phyloP scores from a whole-genome alignment of 1,140 invertebrate species.

The Rhopalosiphum maidis region DNA sequence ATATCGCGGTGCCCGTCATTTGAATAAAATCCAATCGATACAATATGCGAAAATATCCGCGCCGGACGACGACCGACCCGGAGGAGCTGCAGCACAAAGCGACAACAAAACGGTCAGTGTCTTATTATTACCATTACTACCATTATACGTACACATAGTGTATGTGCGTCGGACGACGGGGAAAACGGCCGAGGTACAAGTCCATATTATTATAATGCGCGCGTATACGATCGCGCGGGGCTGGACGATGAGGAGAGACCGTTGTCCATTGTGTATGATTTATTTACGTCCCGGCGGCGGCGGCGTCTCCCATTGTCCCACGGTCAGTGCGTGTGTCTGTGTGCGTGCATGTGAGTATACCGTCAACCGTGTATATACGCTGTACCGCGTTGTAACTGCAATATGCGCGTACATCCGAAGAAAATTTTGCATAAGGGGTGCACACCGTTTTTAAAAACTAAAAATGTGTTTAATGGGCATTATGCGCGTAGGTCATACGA shows the following conservation, averaged over 20 bases:
- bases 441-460: conserved; percentile 30
- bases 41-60: conserved; percentile 45
- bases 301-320: conserved; percentile 37
- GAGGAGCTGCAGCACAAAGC: neutral
- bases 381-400: neutral
- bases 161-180: neutral
- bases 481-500: neutral
- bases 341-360: neutral
- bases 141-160: neutral
- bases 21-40: conserved; percentile 51
- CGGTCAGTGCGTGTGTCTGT: conserved; percentile 2
- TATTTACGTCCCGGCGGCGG: conserved; percentile 40
- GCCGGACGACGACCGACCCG: neutral
- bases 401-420: neutral
- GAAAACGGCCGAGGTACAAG: neutral
- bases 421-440: conserved; percentile 54
- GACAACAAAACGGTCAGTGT: conserved; percentile 49
- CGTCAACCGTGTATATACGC: neutral
- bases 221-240: neutral
- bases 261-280: conserved; percentile 51
- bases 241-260: conserved; percentile 16
- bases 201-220: neutral
- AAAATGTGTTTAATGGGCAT: conserved; percentile 37
- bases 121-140: conserved; percentile 36
- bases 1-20: conserved; percentile 13